Evolutionary conservation across 1,140 invertebrate genomes (phyloP).

Genomic region (Dendroctonus ponderosae): DNA sequence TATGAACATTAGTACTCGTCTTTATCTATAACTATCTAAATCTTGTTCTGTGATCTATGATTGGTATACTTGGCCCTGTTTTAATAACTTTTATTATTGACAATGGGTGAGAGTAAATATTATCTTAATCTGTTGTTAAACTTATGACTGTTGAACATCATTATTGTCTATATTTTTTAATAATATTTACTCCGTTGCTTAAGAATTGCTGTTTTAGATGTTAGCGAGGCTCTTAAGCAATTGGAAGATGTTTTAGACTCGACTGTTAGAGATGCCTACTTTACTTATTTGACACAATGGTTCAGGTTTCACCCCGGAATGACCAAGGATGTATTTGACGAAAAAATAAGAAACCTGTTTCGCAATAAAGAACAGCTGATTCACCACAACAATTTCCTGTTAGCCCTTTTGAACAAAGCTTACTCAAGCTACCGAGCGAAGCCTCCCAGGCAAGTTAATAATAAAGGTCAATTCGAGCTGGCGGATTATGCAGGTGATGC

Average conservation of each 20-base stretch:
- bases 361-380: conserved; percentile 44
- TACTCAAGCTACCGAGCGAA: conserved; percentile 32
- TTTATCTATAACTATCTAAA: no score
- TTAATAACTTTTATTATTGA: no score
- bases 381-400: conserved; percentile 44
- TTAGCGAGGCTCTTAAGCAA: conserved; percentile 38
- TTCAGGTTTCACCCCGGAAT: conserved; percentile 42
- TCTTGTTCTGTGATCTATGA: no score
- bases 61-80: no score
- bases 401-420: conserved; percentile 39
- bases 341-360: conserved; percentile 40
- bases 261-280: conserved; percentile 43
- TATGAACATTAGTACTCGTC: no score
- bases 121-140: no score
- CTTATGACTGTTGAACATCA: no score
- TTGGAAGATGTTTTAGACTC: conserved; percentile 40
- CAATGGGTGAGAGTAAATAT: no score
- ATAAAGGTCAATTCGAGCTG: conserved; percentile 37
- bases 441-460: conserved; percentile 18
- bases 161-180: no score
- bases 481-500: conserved; percentile 29
- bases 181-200: no score
- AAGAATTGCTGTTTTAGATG: no score
- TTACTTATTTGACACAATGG: conserved; percentile 43
- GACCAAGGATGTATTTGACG: conserved; percentile 44